Base-by-base conservation (phyloP, 1,140 invertebrate genomes). In the Drosophila gunungcola region DNA sequence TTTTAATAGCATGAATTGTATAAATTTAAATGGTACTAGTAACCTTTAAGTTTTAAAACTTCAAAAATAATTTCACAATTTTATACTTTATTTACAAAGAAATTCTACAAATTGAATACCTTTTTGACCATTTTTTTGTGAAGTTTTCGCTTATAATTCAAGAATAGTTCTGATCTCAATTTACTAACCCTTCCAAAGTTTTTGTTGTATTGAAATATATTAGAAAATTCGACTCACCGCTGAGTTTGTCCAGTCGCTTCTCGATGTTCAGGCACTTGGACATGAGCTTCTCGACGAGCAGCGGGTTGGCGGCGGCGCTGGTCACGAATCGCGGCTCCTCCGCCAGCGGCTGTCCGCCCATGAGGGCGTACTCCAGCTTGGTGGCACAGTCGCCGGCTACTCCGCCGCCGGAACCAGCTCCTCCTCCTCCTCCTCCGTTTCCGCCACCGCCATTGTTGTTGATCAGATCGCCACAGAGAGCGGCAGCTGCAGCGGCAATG, bases 231-330 rank as follows among this genome's bases (percentile, higher is more conserved):
- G 12, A 85, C 89, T 90, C 41, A 91, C 89, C 89, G 42, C 74
- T 69, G 5, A 85, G 64, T 16, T 85, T 81, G 41, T 85, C 90
- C 63, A 78, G 12, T 4, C 83, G 54, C 49, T 80, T 91, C 39
- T 86, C 80, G 42, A 91, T 84, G 27, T 85, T 90, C 11, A 91
- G 39, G 39, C 82, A 86, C 52, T 91, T 92, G n/a, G 91, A 82
- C 75, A 92, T 84, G 2, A 92, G 64, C 53, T 92, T 92, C 51
- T 92, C 91, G 13, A 91, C 91, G 3, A 92, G 65, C 58, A 92
- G 54, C 16, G 91, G 91, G 78, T 92, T 92, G 27, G 91, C 82
- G 6, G 91, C 91, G 16, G 84, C 84, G 34, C 80, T 90, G 16
- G 90, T 92, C 4, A 79, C 83, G 64, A 81, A 92, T 6, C 91